phyloP scores from a whole-genome alignment of 2,113 vertebrate species.

The Clarias batrachus region DNA sequence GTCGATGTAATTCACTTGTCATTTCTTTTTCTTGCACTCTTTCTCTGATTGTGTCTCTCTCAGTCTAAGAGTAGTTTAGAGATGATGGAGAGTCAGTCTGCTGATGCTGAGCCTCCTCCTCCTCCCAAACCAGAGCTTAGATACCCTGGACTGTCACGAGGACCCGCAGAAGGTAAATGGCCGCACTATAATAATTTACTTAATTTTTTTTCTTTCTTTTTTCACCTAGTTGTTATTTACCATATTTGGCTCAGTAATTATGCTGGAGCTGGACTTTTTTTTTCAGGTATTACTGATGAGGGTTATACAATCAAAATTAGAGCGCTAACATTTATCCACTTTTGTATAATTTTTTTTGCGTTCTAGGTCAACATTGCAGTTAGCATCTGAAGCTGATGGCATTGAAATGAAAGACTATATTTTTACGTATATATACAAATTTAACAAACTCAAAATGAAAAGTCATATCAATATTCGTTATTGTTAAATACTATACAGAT shows the following conservation, averaged over 20 bases:
- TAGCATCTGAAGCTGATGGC: not conserved
- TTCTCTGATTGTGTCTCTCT: not conserved
- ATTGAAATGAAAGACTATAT: not conserved
- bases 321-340: not conserved
- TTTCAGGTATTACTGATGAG: not conserved
- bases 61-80: constrained; percentile 95
- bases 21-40: constrained; percentile 4
- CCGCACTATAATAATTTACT: not conserved
- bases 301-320: not conserved
- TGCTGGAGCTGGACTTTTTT: not conserved
- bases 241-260: not conserved
- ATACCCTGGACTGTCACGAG: constrained; percentile 81
- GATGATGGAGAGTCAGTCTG: constrained; percentile 95
- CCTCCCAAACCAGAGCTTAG: constrained; percentile 94
- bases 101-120: constrained; percentile 90
- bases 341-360: not conserved
- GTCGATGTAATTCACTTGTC: not conserved
- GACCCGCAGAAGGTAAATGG: constrained; percentile 81
- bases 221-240: not conserved
- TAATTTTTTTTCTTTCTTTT: not conserved
- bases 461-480: not conserved
- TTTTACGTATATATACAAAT: not conserved
- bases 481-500: not conserved
- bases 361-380: not conserved
- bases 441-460: not conserved